A percentile compares a stretch with the other conserved stretches of the same genome.
These are phyloP conservation scores for Drosophila arawakana DNA, from an alignment of 1,140 invertebrate species.

Conservation along the genomic window DNA sequence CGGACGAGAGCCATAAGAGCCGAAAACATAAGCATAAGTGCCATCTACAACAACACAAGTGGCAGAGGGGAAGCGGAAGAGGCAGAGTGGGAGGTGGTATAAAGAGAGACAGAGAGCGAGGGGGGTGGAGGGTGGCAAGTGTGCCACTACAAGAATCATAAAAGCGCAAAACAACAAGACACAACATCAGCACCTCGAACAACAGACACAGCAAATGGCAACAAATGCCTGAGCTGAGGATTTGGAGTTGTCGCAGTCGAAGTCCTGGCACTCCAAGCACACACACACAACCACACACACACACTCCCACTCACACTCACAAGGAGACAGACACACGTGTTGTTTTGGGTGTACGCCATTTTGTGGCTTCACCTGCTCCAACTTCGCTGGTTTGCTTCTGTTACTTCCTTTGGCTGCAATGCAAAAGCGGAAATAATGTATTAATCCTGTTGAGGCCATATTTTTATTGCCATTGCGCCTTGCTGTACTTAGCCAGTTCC, in stretches of 20 bases:
- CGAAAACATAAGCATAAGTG: slow-evolving; percentile 77
- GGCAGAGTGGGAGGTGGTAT: neutral
- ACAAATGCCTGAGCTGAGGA: slow-evolving; percentile 51
- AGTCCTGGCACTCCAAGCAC: slow-evolving; percentile 21
- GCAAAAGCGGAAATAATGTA: slow-evolving; percentile 78
- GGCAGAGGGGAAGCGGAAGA: neutral
- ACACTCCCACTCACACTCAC: neutral
- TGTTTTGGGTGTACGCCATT: slow-evolving; percentile 23
- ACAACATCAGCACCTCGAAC: slow-evolving; percentile 32
- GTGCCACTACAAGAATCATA: slow-evolving; percentile 79
- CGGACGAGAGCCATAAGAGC: slow-evolving; percentile 64
- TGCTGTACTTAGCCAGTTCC: slow-evolving; percentile 30
- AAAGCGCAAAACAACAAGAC: slow-evolving; percentile 75
- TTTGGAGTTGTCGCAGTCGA: slow-evolving; percentile 52
- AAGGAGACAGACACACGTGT: slow-evolving; percentile 12
- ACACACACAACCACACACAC: neutral
- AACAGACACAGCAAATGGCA: slow-evolving; percentile 40
- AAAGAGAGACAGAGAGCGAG: slow-evolving; percentile 17
- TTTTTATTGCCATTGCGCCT: slow-evolving; percentile 77
- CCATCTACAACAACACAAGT: slow-evolving; percentile 36
- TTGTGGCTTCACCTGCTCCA: slow-evolving; percentile 34
- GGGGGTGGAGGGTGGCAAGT: slow-evolving; percentile 47
- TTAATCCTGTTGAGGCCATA: slow-evolving; percentile 84
- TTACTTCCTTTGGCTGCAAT: slow-evolving; percentile 29
- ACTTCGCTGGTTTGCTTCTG: neutral